Evolutionary conservation across 2,888 invertebrate species (phyloP).

Genomic region (Elysia crispata): DNA sequence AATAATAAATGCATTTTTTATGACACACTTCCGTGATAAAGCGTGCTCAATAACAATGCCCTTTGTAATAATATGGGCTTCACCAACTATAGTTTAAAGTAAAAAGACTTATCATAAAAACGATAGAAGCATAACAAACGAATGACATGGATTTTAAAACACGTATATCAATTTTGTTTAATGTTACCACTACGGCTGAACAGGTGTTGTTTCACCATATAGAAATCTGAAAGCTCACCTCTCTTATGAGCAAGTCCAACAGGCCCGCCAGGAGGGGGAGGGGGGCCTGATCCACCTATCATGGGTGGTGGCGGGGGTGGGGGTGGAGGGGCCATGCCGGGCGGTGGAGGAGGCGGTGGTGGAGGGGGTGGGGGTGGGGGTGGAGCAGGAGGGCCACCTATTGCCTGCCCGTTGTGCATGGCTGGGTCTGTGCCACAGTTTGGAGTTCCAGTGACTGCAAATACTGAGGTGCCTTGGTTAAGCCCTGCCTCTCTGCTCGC

Average conservation of each 20-base stretch:
- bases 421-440: too few relatives aligned
- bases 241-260: conserved; percentile 31
- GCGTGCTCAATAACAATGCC: too few relatives aligned
- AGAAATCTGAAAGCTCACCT: too few relatives aligned
- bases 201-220: too few relatives aligned
- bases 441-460: conserved; percentile 57
- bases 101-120: too few relatives aligned
- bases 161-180: too few relatives aligned
- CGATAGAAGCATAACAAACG: too few relatives aligned
- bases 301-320: conserved; percentile 81
- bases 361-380: conserved; percentile 60
- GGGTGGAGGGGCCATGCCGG: conserved; percentile 66
- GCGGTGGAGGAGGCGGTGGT: conserved; percentile 63
- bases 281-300: conserved; percentile 79
- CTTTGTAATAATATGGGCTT: too few relatives aligned
- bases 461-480: neutral
- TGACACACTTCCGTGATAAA: too few relatives aligned
- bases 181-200: neutral
- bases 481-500: conserved; percentile 60
- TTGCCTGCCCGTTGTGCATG: conserved; percentile 32
- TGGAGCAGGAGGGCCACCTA: conserved; percentile 55
- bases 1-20: too few relatives aligned
- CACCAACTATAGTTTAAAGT: too few relatives aligned
- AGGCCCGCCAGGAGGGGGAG: conserved; percentile 72
- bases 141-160: too few relatives aligned